These are phyloP conservation scores for Caloenas nicobarica DNA, from an alignment of 2,113 vertebrate genomes.

Conservation along the genomic window DNA sequence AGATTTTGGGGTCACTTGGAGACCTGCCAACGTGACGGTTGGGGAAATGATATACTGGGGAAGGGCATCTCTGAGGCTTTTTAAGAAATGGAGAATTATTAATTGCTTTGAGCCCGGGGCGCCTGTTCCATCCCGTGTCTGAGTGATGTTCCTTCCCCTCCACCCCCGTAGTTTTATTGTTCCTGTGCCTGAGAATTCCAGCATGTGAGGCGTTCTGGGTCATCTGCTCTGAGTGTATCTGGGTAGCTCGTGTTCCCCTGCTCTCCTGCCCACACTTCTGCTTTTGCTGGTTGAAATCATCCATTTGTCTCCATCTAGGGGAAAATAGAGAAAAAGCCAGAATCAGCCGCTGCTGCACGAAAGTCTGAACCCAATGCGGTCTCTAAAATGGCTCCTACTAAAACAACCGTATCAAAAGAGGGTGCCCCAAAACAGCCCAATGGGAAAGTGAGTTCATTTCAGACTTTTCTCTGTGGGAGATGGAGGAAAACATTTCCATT, in stretches of 20 bases:
- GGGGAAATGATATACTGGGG: background rate
- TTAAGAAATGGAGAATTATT: background rate
- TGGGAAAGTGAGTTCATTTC: constrained; percentile 84
- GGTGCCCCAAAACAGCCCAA: constrained; percentile 74
- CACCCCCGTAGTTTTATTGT: rapidly evolving
- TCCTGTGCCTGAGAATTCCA: background rate
- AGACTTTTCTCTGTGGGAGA: constrained; percentile 61
- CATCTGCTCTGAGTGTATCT: too few relatives aligned
- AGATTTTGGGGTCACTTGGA: too few relatives aligned
- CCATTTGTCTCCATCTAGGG: constrained; percentile 82
- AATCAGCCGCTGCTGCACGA: constrained; percentile 70
- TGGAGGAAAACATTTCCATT: constrained; percentile 36
- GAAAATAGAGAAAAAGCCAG: constrained; percentile 79
- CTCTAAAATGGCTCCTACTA: constrained; percentile 66
- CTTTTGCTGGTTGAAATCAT: constrained; percentile 64
- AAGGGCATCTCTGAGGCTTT: background rate
- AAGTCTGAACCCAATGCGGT: constrained; percentile 71
- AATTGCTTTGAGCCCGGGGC: background rate
- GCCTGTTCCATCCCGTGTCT: background rate
- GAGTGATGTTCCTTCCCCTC: background rate
- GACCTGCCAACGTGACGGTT: too few relatives aligned
- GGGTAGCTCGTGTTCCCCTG: background rate
- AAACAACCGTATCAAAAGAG: constrained; percentile 70
- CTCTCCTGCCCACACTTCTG: background rate
- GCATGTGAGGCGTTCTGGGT: too few relatives aligned